phyloP scores from a whole-genome alignment of 92 coral and sea anemone genomes.

The Phenganax stokvisi region DNA sequence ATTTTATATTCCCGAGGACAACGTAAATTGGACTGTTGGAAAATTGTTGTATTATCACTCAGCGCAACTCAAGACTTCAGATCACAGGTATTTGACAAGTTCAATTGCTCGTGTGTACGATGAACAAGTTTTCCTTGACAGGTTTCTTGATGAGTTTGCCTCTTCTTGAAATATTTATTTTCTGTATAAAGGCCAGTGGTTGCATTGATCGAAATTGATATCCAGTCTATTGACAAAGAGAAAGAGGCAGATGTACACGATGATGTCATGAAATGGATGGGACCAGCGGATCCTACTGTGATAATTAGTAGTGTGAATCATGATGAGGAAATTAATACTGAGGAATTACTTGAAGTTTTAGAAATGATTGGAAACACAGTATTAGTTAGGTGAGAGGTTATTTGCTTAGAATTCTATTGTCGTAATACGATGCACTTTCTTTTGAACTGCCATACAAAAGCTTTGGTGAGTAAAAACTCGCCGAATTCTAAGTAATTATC shows the following conservation, averaged over 20 bases:
- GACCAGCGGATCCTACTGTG: conserved; percentile 96
- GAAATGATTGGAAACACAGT: conserved; percentile 84
- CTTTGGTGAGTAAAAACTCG: background rate
- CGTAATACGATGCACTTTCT: background rate
- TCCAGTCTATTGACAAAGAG: conserved; percentile 78
- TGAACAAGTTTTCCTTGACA: background rate
- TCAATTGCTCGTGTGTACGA: too few relatives aligned
- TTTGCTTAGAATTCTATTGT: background rate
- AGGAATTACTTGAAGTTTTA: conserved; percentile 61
- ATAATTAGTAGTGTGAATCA: conserved; percentile 59
- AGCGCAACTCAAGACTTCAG: conserved; percentile 93
- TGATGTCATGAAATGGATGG: conserved; percentile 88
- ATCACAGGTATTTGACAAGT: conserved; percentile 62
- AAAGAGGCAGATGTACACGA: conserved; percentile 79
- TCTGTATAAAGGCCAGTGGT: conserved; percentile 74
- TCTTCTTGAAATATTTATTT: background rate
- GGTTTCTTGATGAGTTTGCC: too few relatives aligned
- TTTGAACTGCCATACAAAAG: background rate
- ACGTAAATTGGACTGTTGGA: conserved; percentile 57
- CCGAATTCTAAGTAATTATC: background rate
- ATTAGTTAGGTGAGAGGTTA: conserved; percentile 66
- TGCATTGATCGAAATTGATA: conserved; percentile 81
- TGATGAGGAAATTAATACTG: conserved; percentile 65
- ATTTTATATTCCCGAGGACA: conserved; percentile 19
- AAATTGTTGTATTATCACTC: conserved; percentile 80